Percentiles rank a stretch among this genome's conserved stretches.
These are phyloP conservation scores for Andrena marginata DNA, from an alignment of 2,888 invertebrate species.

Conservation along the genomic window DNA sequence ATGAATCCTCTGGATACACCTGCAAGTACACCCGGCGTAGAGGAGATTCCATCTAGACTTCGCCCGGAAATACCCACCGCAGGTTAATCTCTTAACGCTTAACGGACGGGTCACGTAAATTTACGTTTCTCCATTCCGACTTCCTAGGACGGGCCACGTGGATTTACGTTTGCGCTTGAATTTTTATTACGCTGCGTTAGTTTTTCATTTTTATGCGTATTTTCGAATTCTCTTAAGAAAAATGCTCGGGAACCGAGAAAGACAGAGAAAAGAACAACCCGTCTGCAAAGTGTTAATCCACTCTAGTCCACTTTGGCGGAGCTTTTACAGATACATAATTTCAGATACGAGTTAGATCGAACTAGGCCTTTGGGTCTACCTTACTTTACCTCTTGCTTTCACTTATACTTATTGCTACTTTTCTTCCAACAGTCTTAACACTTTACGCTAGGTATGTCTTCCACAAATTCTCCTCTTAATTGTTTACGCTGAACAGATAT, in stretches of 20 bases:
- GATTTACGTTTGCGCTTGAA: no score
- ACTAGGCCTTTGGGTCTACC: not conserved
- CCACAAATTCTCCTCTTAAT: no score
- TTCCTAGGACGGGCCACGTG: no score
- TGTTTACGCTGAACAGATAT: no score
- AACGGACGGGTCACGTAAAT: no score
- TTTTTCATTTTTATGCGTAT: no score
- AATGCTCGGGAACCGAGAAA: no score
- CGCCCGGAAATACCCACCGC: constrained; percentile 1
- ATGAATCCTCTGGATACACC: constrained; percentile 87
- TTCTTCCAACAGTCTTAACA: not conserved
- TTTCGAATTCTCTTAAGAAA: no score
- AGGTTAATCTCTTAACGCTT: constrained; percentile 45
- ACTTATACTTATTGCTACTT: not conserved
- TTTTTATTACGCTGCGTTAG: no score
- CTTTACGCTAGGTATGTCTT: no score
- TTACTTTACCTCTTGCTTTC: not conserved
- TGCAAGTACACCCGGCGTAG: constrained; percentile 75
- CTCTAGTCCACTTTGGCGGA: not conserved
- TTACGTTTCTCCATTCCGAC: no score
- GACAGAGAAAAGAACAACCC: no score
- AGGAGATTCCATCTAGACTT: constrained; percentile 24
- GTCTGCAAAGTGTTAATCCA: not conserved
- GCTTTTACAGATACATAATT: not conserved
- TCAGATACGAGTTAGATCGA: not conserved